Conservation (phyloP, 64 coral and sea anemone genomes). For the Stichodactyla helianthus region DNA sequence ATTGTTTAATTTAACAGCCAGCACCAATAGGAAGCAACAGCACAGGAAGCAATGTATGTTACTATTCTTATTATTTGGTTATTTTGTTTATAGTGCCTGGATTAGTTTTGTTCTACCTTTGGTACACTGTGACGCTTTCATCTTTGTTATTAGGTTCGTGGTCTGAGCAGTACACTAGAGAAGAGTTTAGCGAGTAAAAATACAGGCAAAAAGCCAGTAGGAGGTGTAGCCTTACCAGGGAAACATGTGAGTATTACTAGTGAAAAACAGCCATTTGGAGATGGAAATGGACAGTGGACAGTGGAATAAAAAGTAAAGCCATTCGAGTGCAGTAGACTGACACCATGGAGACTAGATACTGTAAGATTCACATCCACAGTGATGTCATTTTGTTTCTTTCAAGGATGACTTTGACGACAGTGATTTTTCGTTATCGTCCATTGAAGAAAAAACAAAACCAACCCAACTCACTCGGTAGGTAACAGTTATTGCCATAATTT, state of each 20-base stretch:
- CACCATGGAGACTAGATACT: not conserved
- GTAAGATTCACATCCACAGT: no score
- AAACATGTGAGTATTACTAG: constrained; percentile 19
- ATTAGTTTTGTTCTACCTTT: no score
- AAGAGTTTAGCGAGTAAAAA: constrained; percentile 20
- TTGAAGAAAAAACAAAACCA: constrained; percentile 36
- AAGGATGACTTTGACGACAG: constrained; percentile 43
- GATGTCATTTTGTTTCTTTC: not conserved
- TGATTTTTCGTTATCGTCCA: constrained; percentile 52
- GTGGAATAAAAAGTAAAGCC: not conserved
- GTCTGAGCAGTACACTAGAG: constrained; percentile 27
- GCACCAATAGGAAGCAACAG: not conserved
- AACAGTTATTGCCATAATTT: not conserved
- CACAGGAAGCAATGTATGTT: not conserved
- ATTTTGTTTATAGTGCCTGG: not conserved
- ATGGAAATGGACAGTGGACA: no score
- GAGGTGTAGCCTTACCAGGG: constrained; percentile 38
- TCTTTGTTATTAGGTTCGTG: constrained; percentile 9
- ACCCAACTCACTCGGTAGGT: not conserved
- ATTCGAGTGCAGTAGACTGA: not conserved
- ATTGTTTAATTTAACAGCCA: not conserved
- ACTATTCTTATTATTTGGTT: not conserved
- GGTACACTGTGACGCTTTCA: no score
- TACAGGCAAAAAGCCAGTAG: constrained; percentile 33
- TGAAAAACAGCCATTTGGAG: not conserved